These are phyloP conservation scores for Xenus cinereus DNA, from an alignment of 2,113 vertebrate genomes.

Conservation along the genomic window DNA sequence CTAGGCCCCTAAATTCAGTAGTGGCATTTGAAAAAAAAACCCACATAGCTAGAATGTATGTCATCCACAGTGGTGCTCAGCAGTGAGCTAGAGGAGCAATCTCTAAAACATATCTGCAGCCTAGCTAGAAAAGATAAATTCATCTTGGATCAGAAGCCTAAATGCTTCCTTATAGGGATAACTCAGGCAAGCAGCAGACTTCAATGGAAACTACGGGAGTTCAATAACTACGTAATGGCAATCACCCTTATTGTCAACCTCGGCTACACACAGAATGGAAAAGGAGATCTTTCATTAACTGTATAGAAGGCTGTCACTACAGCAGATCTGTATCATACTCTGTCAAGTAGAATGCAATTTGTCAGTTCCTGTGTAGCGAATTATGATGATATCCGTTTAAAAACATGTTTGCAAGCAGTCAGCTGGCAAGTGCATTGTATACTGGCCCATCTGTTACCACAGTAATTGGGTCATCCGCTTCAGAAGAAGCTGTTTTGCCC, in stretches of 20 bases:
- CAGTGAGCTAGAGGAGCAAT: neutral
- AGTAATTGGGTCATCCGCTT: slow-evolving; percentile 33
- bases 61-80: neutral
- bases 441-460: slow-evolving; percentile 24
- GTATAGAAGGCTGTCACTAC: neutral
- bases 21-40: neutral
- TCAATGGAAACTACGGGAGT: neutral
- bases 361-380: neutral
- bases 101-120: neutral
- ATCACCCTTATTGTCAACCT: neutral
- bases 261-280: neutral
- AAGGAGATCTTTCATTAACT: neutral
- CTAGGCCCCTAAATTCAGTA: neutral
- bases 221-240: neutral
- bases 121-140: neutral
- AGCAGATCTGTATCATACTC: neutral
- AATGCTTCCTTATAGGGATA: neutral
- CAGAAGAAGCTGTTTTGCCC: neutral
- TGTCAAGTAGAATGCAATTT: neutral
- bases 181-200: neutral
- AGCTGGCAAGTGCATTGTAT: neutral
- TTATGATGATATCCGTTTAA: neutral
- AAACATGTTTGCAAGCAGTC: neutral
- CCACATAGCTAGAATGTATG: neutral
- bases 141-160: neutral